Base-by-base conservation (phyloP, 2,888 invertebrate species). In the Nasonia oneida region DNA sequence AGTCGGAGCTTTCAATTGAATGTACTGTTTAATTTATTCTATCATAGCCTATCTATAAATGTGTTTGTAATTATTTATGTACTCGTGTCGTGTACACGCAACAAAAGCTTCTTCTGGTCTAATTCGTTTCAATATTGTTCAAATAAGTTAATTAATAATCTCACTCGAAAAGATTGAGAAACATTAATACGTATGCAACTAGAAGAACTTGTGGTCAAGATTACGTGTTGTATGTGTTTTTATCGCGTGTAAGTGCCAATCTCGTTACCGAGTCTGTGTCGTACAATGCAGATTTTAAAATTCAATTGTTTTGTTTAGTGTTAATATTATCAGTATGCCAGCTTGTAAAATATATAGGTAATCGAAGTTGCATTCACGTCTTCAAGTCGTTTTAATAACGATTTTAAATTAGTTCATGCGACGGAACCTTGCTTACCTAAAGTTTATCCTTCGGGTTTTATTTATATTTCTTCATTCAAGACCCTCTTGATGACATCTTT, bases 41-140 rank as follows among this genome's bases (percentile, higher is more conserved):
- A 93, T 93, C 93, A 93, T 93, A 93, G 92, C 93, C 92, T 93
- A 93, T 90, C 92, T 91, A 91, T 91, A 91, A 90, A 90, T 89
- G 88, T 89, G 87, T 90, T 86, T 90, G 87, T 89, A 84, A 81
- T 33, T 86, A 74, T 80, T 88, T 88, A 77, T 84, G 87, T 89
- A 88, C 87, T 6, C 18, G n/a, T 23, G 88, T 86, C 89, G 88
- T 86, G 53, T 84, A 42, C 76, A 84, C 80, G 8, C n/a, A 6
- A n/a, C 57, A 23, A n/a, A 61, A 61, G 8, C 23, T 61, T 61
- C n/a, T 61, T 23, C 57, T 18, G 23, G n/a, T 61, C 1, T 61
- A n/a, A 61, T 61, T 8, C 18, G 6, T 61, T n/a, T 2, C 5
- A 23, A 61, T 1, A n/a, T 61, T 61, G 8, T 61, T 61, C 3